phyloP scores from a whole-genome alignment of 2,888 invertebrate species.

The Agrochola macilenta region DNA sequence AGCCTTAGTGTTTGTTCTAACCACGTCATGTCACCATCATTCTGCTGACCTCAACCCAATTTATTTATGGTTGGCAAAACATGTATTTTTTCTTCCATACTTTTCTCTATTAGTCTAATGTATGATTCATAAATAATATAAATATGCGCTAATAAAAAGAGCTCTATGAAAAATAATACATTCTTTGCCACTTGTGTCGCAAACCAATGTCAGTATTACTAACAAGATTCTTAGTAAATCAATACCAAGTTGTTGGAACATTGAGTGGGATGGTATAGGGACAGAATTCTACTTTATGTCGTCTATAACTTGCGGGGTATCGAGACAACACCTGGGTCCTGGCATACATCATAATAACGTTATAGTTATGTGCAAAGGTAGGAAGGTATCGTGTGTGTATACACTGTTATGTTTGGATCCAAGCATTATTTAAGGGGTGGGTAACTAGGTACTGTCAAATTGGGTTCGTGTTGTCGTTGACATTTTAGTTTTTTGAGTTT shows the following conservation, averaged over 20 bases:
- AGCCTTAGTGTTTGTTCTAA: too few species aligned
- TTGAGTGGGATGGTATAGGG: slow-evolving; percentile 43
- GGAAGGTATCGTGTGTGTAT: slow-evolving; percentile 5
- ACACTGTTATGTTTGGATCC: slow-evolving; percentile 15
- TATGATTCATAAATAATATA: neutral
- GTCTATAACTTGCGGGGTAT: slow-evolving; percentile 67
- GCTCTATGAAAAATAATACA: neutral
- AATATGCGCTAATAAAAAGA: neutral
- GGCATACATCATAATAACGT: slow-evolving; percentile 66
- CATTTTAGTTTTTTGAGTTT: neutral
- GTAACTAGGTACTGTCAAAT: neutral
- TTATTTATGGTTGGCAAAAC: too few species aligned
- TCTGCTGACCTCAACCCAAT: too few species aligned
- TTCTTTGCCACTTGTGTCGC: neutral
- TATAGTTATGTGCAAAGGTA: slow-evolving; percentile 52
- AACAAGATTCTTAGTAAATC: slow-evolving; percentile 61
- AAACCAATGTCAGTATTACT: slow-evolving; percentile 25
- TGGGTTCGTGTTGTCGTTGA: neutral
- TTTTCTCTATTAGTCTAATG: neutral
- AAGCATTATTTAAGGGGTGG: slow-evolving; percentile 15
- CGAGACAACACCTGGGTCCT: slow-evolving; percentile 63
- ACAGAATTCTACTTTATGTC: slow-evolving; percentile 68
- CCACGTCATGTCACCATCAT: too few species aligned
- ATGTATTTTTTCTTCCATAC: too few species aligned
- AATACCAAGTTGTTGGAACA: slow-evolving; percentile 55